Evolutionary conservation across 2,888 invertebrate species (phyloP).

Genomic region (Odiellus spinosus): DNA sequence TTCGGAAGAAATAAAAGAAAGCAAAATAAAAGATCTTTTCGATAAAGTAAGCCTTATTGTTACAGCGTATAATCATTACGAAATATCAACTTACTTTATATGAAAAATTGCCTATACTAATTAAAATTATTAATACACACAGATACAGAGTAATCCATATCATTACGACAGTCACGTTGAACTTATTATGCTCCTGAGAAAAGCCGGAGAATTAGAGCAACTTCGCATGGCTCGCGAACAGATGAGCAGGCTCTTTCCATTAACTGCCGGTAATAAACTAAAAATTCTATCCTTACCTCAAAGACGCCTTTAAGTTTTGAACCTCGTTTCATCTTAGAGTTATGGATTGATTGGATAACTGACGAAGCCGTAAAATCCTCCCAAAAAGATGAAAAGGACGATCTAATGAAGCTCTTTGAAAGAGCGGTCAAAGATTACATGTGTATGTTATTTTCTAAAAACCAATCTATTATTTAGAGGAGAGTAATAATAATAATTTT

Average conservation of each 20-base stretch:
- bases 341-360: slow-evolving; percentile 57
- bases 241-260: slow-evolving; percentile 51
- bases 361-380: slow-evolving; percentile 47
- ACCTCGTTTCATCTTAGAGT: slow-evolving; percentile 33
- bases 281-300: too few relatives aligned
- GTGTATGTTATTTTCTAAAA: slow-evolving; percentile 36
- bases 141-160: slow-evolving; percentile 46
- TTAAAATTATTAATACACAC: too few relatives aligned
- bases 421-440: slow-evolving; percentile 52
- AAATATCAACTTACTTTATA: too few relatives aligned
- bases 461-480: slow-evolving; percentile 1
- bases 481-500: background rate
- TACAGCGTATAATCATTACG: too few relatives aligned
- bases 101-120: too few relatives aligned
- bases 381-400: slow-evolving; percentile 37
- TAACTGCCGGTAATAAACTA: slow-evolving; percentile 45
- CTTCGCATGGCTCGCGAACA: slow-evolving; percentile 54
- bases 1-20: too few relatives aligned
- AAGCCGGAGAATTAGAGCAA: slow-evolving; percentile 53
- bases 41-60: too few relatives aligned
- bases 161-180: slow-evolving; percentile 55
- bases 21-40: too few relatives aligned
- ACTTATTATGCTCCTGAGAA: slow-evolving; percentile 44
- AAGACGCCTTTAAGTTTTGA: background rate
- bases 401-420: slow-evolving; percentile 44